Percentiles rank a stretch among this genome's conserved stretches.
phyloP scores from a whole-genome alignment of 2,888 invertebrate genomes.

The Phyllotreta striolata region DNA sequence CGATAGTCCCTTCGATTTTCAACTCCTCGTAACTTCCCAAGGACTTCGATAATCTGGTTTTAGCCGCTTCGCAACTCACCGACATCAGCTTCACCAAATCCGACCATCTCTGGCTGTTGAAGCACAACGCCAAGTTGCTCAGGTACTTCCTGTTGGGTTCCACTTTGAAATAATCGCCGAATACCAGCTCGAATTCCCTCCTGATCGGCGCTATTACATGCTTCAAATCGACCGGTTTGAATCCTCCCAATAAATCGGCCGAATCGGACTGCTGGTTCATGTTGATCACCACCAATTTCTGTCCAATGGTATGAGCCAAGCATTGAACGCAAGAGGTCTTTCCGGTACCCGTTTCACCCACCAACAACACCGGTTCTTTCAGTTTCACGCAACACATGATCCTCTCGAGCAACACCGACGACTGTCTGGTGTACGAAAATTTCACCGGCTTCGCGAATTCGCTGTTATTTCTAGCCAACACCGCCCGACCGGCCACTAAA shows the following conservation, averaged over 20 bases:
- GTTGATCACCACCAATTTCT: slow-evolving; percentile 91
- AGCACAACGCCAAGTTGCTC: slow-evolving; percentile 79
- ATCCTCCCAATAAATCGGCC: slow-evolving; percentile 95
- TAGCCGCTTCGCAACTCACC: slow-evolving; percentile 74
- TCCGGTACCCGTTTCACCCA: slow-evolving; percentile 98
- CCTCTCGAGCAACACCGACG: slow-evolving; percentile 84
- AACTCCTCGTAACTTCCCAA: slow-evolving; percentile 35
- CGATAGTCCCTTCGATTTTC: slow-evolving; percentile 24
- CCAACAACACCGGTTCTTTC: slow-evolving; percentile 90
- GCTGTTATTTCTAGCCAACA: slow-evolving; percentile 55
- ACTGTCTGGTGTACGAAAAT: slow-evolving; percentile 85
- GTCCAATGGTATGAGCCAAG: slow-evolving; percentile 82
- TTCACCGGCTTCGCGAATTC: slow-evolving; percentile 57
- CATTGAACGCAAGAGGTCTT: slow-evolving; percentile 96
- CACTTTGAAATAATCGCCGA: slow-evolving; percentile 78
- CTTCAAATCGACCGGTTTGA: slow-evolving; percentile 93
- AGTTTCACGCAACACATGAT: slow-evolving; percentile 84
- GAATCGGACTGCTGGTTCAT: slow-evolving; percentile 99
- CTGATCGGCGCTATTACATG: slow-evolving; percentile 82
- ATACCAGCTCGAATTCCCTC: slow-evolving; percentile 83
- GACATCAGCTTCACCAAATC: slow-evolving; percentile 79
- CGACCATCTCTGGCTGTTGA: slow-evolving; percentile 75
- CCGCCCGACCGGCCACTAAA: slow-evolving; percentile 78
- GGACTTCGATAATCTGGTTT: slow-evolving; percentile 62
- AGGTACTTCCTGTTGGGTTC: slow-evolving; percentile 86